A percentile compares a stretch with the other conserved stretches of the same genome.
These are phyloP conservation scores for Mobula birostris DNA, from an alignment of 2,113 vertebrate genomes.

Conservation along the genomic window DNA sequence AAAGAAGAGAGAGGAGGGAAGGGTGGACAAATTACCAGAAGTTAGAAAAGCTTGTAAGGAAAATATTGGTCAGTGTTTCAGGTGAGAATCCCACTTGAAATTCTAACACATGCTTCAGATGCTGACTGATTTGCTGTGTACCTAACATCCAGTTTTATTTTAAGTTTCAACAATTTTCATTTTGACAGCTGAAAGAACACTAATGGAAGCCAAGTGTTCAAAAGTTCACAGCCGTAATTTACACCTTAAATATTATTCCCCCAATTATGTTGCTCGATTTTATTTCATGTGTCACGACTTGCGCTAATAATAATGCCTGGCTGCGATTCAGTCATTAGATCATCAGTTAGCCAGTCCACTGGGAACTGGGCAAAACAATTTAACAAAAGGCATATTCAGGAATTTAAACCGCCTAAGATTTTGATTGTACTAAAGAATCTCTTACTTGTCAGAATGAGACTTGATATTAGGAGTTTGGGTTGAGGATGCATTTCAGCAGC, in stretches of 20 bases:
- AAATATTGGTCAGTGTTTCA: background rate
- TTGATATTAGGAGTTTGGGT: background rate
- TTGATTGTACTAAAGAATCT: constrained; percentile 11
- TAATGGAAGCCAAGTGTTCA: constrained; percentile 31
- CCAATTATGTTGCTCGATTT: constrained; percentile 16
- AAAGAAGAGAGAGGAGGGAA: too few species aligned
- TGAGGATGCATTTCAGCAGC: constrained; percentile 3
- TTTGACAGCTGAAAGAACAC: constrained; percentile 27
- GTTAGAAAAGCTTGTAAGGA: background rate
- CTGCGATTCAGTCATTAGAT: constrained; percentile 29
- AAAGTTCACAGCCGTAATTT: constrained; percentile 14
- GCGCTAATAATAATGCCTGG: background rate
- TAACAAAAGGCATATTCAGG: constrained; percentile 30
- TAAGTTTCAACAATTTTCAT: constrained; percentile 21
- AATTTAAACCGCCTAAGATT: constrained; percentile 3
- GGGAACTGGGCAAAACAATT: constrained; percentile 27
- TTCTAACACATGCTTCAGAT: background rate
- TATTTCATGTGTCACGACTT: constrained; percentile 27
- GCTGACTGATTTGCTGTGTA: background rate
- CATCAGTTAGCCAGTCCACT: constrained; percentile 2
- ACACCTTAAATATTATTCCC: constrained; percentile 30
- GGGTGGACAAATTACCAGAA: too few species aligned
- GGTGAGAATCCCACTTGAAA: background rate
- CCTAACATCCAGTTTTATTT: background rate
- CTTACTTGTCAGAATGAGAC: background rate